These are phyloP conservation scores for Tangara arthus DNA, from an alignment of 2,797 vertebrate species.

Conservation along the genomic window DNA sequence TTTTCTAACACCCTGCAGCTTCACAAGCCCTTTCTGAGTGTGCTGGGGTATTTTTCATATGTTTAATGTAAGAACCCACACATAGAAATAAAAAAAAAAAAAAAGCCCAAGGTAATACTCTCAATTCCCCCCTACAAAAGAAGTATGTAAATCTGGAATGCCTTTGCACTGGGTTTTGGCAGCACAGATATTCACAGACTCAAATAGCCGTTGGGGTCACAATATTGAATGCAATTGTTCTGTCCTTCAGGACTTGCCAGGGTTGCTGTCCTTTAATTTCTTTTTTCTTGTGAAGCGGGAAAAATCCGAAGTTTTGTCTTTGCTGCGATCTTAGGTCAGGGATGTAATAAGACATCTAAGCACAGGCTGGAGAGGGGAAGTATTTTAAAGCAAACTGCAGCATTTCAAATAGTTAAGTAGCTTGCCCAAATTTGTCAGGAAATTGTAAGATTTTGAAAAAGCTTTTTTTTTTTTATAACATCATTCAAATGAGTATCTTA, in stretches of 20 bases:
- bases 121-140: neutral
- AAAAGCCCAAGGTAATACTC: neutral
- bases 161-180: neutral
- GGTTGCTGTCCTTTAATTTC: neutral
- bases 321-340: accelerated
- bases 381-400: neutral
- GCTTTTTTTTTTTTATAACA: neutral
- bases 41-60: neutral
- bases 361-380: neutral
- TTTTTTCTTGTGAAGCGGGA: neutral
- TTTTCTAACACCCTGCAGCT: neutral
- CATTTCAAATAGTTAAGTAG: neutral
- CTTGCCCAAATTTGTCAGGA: neutral
- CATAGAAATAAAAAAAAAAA: neutral
- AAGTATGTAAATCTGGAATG: neutral
- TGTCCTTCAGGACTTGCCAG: neutral
- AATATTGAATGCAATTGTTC: neutral
- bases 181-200: neutral
- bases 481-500: neutral
- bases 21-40: neutral
- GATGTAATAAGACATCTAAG: neutral
- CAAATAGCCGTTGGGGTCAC: neutral
- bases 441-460: neutral
- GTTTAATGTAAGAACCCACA: neutral
- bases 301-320: neutral